phyloP scores from a whole-genome alignment of 2,888 invertebrate species.

The Lamproptera curius region DNA sequence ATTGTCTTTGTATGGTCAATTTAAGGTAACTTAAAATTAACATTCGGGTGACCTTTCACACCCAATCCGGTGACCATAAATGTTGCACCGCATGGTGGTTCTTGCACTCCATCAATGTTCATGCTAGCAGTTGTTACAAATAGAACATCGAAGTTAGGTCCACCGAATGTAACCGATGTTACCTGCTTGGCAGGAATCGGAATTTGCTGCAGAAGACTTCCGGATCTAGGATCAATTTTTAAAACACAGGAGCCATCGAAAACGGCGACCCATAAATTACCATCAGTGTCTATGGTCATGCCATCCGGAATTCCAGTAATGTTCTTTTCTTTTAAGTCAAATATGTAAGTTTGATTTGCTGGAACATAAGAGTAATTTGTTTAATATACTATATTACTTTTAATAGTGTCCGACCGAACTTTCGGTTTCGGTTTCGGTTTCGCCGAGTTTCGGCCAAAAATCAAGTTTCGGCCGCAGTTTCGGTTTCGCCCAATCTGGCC shows the following conservation, averaged over 20 bases:
- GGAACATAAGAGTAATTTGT: no score
- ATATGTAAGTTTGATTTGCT: conserved; percentile 80
- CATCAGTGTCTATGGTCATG: conserved; percentile 86
- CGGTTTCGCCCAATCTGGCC: no score
- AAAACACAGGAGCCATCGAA: conserved; percentile 80
- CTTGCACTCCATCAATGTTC: conserved; percentile 48
- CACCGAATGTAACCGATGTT: conserved; percentile 86
- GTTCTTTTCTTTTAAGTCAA: conserved; percentile 72
- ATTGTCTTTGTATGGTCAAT: no score
- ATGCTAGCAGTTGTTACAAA: conserved; percentile 80
- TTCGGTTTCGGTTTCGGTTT: no score
- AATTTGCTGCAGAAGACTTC: conserved; percentile 77
- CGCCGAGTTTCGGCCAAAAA: no score
- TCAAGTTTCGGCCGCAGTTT: no score
- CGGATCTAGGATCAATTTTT: conserved; percentile 73
- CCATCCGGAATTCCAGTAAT: conserved; percentile 80
- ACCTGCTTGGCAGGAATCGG: conserved; percentile 79
- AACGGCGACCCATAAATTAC: conserved; percentile 86
- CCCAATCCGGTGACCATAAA: conserved; percentile 81
- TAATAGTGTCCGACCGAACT: no score
- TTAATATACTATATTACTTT: no score
- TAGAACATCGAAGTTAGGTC: conserved; percentile 81
- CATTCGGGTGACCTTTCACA: conserved; percentile 71
- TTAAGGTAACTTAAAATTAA: conserved; percentile 37
- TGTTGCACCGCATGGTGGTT: conserved; percentile 77